Evolutionary conservation across 1,140 invertebrate genomes (phyloP).

Genomic region (Sarcophaga peregrina): DNA sequence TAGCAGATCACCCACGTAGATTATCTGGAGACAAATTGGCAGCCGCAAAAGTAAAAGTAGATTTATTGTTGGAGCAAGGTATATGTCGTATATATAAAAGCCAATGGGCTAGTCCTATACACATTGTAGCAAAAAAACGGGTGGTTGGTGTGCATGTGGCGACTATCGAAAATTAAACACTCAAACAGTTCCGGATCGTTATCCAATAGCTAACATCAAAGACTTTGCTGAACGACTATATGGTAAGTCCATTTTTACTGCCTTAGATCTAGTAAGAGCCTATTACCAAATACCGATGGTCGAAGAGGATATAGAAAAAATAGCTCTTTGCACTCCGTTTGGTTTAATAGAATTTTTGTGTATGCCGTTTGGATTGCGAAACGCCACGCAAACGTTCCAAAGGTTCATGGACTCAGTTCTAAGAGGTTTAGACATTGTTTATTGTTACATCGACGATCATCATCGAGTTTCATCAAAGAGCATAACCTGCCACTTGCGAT

Average conservation of each 20-base stretch:
- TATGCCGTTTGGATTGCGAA: constrained; percentile 64
- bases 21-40: too few relatives aligned
- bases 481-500: background rate
- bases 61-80: too few relatives aligned
- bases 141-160: too few relatives aligned
- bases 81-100: background rate
- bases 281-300: constrained; percentile 22
- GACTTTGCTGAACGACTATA: background rate
- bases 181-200: background rate
- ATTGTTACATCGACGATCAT: constrained; percentile 47
- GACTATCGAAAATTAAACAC: too few relatives aligned
- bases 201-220: background rate
- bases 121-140: constrained; percentile 11
- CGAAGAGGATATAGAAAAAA: constrained; percentile 59
- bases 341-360: constrained; percentile 64
- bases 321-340: constrained; percentile 61
- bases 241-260: constrained; percentile 26
- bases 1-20: too few relatives aligned
- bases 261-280: background rate
- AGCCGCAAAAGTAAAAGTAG: too few relatives aligned
- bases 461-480: background rate
- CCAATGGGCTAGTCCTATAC: background rate
- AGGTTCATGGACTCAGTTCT: constrained; percentile 67
- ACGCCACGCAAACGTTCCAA: constrained; percentile 67
- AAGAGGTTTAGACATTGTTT: constrained; percentile 59